Base-by-base conservation (phyloP, 1,140 invertebrate genomes). In the Sitobion miscanthi region DNA sequence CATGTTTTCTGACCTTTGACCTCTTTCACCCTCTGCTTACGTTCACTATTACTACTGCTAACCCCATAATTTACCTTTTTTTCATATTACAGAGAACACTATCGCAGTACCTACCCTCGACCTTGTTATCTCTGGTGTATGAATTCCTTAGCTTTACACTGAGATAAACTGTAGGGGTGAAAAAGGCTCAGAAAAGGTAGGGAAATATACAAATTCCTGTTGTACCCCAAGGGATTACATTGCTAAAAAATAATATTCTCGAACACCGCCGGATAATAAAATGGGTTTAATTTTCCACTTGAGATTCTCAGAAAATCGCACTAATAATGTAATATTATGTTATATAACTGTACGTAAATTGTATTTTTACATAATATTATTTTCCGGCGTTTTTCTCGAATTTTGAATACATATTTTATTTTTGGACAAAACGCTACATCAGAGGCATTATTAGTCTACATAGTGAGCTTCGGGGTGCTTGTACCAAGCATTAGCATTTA, bases 221-320 rank as follows among this genome's bases (percentile, higher is more conserved):
- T 42, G 45, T 49, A 88, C 30, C 86, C 47, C 45, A 4, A 35
- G 86, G 86, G 86, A 88, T 88, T 88, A 88, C 86, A 49, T 35
- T 9, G 47, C 86, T 49, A 57, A 89, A 89, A 89, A 57, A 89
- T 89, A 89, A 57, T 89, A 89, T 89, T 42, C 87, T 88, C 86
- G 47, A 52, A 88, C 47, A 35, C 86, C 52, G 52, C 35, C 88
- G 52, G 35, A 89, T 89, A 89, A 57, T 89, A 89, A 89, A 89
- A 89, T 35, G n/a, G 49, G 47, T 89, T 89, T 54, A 88, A 89
- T 89, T 89, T 89, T 89, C n/a, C 87, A 89, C 49, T 89, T 38
- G 87, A 54, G 87, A 89, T 54, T 89, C 87, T 54, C 35, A n/a
- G 21, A 52, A 89, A 54, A 89, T 89, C 87, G 49, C 7, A 49